Conservation (phyloP, 2,113 vertebrate species). For the Seriola dumerili region DNA sequence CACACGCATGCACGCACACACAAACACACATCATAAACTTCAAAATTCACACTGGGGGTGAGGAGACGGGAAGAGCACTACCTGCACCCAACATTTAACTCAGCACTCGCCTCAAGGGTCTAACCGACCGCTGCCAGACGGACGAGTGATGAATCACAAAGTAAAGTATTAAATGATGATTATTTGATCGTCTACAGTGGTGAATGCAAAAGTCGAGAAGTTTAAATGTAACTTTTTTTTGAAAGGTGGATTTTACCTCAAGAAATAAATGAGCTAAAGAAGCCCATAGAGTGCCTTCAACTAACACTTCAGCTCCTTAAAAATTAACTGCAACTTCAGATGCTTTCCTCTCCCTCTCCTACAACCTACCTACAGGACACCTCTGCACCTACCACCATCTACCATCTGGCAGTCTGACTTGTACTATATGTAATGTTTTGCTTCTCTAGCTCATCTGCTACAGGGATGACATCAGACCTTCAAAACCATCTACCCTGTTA, state of each 20-base stretch:
- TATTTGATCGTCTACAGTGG: neutral
- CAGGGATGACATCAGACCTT: conserved; percentile 64
- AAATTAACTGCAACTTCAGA: too few relatives aligned
- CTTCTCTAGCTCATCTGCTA: conserved; percentile 52
- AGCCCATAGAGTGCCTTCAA: too few relatives aligned
- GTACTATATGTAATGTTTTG: conserved; percentile 35
- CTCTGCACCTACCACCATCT: neutral
- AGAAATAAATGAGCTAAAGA: too few relatives aligned
- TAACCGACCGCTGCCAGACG: conserved; percentile 10
- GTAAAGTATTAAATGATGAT: neutral
- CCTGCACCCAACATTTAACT: conserved; percentile 12
- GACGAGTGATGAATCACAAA: neutral
- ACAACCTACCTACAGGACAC: neutral
- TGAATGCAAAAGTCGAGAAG: neutral
- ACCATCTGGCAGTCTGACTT: conserved; percentile 46
- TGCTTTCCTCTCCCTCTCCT: too few relatives aligned
- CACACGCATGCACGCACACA: neutral
- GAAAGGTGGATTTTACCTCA: too few relatives aligned
- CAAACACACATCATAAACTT: conserved; percentile 6
- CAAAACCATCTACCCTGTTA: conserved; percentile 54
- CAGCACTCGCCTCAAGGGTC: neutral
- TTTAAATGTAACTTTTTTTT: neutral
- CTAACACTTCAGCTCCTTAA: too few relatives aligned
- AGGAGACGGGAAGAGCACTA: conserved; percentile 6
- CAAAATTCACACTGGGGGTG: conserved; percentile 9